Evolutionary conservation across 2,113 vertebrate species (phyloP), one percentile per base, ranked within the genome.

Genomic region (Mola mola): DNA sequence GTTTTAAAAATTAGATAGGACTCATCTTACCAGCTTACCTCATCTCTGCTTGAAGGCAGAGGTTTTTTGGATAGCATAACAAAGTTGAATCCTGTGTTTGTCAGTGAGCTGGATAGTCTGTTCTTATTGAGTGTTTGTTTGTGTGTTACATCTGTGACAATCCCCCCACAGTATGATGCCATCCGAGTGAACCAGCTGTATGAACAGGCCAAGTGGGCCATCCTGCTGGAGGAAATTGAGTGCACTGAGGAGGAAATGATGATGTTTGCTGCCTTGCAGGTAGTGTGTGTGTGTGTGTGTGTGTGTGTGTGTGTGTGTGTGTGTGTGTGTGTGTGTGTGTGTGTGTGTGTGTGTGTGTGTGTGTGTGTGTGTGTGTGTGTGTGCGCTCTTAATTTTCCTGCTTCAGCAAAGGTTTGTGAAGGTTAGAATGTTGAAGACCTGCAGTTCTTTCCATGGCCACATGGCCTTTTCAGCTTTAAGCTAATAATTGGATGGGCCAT

Each of bases 221-320:
- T 99, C 72, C 94, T 99, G 68, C 92, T 99, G 83, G 97, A 99
- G 92, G 97, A 99, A 87, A 98, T 98, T 4, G 97, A 99, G 75
- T 99, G 97, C 89, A 98, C 97, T 0, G 97, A 99, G 84, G 97
- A 98, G 70, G 97, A 99, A 85, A 98, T 98, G 96, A 99, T 99
- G 97, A 99, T 99, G 97, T 99, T 99, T 62, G 97, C 97, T 5
- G 97, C 97, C 0, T 85, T 99, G 84, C 97, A 99, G 96, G 97
- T 99, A 89, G 70, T 11, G 16, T 43, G 26, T 8, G 4, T 42
- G 24, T 68, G 43, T 59, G 28, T 38, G 42, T 66, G 10, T 63
- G 1, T 36, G 20, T 33, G 4, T 22, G 0, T 55, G 47, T 56
- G 41, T 68, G 28, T 25, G 38, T 40, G 33, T 13, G 33, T 13